These are phyloP conservation scores for Meles meles DNA, from an alignment of 2,113 vertebrate genomes.

Conservation along the genomic window DNA sequence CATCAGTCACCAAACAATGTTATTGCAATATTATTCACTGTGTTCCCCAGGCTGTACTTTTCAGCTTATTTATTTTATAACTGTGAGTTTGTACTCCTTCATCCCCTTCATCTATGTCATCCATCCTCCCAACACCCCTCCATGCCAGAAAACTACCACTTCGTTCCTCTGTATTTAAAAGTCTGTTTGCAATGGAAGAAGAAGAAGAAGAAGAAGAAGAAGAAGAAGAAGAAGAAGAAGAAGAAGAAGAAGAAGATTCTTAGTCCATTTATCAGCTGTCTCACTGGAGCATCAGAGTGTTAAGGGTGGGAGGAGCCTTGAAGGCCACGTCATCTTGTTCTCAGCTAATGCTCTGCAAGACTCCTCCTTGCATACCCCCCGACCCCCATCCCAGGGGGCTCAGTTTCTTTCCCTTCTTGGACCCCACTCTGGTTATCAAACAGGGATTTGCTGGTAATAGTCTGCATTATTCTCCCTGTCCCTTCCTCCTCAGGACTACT, in stretches of 20 bases:
- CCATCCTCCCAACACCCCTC: neutral
- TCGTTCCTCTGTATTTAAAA: neutral
- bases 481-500: neutral
- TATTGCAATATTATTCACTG: neutral
- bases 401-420: neutral
- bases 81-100: neutral
- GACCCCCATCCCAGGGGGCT: neutral
- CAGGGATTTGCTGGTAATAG: neutral
- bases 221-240: neutral
- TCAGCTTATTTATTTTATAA: neutral
- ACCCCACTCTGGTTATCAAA: neutral
- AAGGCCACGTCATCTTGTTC: neutral
- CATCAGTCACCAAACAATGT: neutral
- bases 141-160: neutral
- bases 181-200: neutral
- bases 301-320: neutral
- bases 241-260: neutral
- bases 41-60: neutral
- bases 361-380: neutral
- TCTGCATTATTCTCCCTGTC: neutral
- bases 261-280: neutral
- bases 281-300: neutral
- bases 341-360: neutral
- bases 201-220: neutral
- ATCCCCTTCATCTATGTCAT: neutral